Evolutionary conservation across 1,140 invertebrate species (phyloP).

Genomic region (Thaumatotibia leucotreta): DNA sequence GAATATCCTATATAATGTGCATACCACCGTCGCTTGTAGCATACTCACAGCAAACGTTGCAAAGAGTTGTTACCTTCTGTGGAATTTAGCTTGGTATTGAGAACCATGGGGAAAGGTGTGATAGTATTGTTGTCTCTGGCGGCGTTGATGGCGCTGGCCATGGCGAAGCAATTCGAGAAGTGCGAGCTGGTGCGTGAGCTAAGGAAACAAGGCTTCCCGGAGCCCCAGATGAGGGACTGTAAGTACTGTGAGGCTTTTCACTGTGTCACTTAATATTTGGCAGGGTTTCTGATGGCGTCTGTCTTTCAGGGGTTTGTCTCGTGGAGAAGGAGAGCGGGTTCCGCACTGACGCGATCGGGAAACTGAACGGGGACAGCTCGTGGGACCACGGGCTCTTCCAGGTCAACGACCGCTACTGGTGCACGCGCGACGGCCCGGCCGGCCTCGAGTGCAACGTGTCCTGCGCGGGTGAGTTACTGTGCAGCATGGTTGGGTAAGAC

Average conservation of each 20-base stretch:
- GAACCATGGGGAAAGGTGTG: neutral
- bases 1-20: neutral
- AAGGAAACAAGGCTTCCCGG: constrained; percentile 47
- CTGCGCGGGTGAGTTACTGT: constrained; percentile 35
- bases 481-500: neutral
- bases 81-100: neutral
- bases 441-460: constrained; percentile 54
- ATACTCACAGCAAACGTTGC: neutral
- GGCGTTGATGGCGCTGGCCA: constrained; percentile 14
- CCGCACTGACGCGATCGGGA: constrained; percentile 62
- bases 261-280: neutral
- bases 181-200: constrained; percentile 40
- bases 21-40: neutral
- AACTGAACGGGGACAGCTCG: constrained; percentile 72
- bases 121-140: neutral
- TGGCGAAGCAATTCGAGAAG: constrained; percentile 31
- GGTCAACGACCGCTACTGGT: constrained; percentile 79
- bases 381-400: constrained; percentile 79
- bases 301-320: constrained; percentile 75
- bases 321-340: constrained; percentile 75
- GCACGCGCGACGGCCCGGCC: constrained; percentile 43
- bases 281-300: neutral
- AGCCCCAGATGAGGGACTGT: constrained; percentile 44
- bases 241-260: constrained; percentile 19
- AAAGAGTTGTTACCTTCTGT: neutral